Conservation (phyloP, 1,140 invertebrate species). For the Lethrus apterus region DNA sequence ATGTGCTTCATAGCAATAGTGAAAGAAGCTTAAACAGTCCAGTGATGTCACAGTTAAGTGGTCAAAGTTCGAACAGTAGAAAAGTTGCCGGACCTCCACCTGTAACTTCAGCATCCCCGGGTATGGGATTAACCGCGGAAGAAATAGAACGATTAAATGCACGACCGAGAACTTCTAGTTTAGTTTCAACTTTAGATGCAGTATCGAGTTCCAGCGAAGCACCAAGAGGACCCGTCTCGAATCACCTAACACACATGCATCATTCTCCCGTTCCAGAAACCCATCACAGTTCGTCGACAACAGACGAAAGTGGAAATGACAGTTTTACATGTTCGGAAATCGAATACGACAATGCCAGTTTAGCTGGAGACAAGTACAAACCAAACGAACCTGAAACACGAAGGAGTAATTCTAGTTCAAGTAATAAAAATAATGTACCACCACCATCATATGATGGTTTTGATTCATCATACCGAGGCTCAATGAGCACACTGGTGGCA, state of each 20-base stretch:
- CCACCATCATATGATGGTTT: conserved; percentile 82
- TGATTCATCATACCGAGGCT: conserved; percentile 88
- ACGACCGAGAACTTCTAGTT: conserved; percentile 74
- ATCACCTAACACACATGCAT: conserved; percentile 54
- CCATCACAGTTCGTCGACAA: conserved; percentile 72
- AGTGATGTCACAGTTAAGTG: conserved; percentile 81
- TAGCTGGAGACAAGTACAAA: conserved; percentile 77
- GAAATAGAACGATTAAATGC: conserved; percentile 88
- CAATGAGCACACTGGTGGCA: conserved; percentile 84
- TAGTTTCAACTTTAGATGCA: conserved; percentile 86
- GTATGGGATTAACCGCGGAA: conserved; percentile 83
- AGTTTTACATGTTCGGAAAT: conserved; percentile 98
- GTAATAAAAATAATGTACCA: conserved; percentile 51
- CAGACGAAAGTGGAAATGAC: conserved; percentile 92
- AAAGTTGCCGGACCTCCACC: conserved; percentile 54
- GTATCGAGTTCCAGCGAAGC: conserved; percentile 89
- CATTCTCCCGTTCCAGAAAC: conserved; percentile 66
- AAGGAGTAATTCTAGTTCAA: conserved; percentile 50
- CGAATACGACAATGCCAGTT: conserved; percentile 86
- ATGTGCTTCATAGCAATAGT: conserved; percentile 77
- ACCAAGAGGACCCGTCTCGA: conserved; percentile 49
- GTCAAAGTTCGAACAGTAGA: conserved; percentile 69
- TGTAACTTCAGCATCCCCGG: conserved; percentile 52
- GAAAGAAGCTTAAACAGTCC: conserved; percentile 84
- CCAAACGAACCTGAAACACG: conserved; percentile 55